Evolutionary conservation across 2,888 invertebrate species (phyloP), one percentile per base, ranked within the genome.

Genomic region (Eustalomyia histrio): DNA sequence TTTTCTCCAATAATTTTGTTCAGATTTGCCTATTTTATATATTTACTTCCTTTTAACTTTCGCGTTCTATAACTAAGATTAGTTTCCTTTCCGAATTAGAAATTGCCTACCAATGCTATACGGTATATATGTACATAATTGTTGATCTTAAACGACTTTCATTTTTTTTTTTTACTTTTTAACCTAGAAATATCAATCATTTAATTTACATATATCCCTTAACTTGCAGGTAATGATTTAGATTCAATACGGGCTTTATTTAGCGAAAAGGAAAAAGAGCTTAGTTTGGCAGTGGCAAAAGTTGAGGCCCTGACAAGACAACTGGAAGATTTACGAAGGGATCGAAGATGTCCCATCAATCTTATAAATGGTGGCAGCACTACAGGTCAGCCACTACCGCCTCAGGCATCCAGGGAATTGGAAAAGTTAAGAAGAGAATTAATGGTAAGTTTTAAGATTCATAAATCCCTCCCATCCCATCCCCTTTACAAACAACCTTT

Each of bases 231-330:
- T 87, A 96, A 97, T 89, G 99, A 99, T 92, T 93, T 99, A 91
- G 98, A 99, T 92, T 97, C 97, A 85, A 98, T 98, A 90, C 95
- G 97, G 87, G 96, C 97, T 83, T 93, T 98, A 80, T 99, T 98
- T 93, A 97, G 97, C 92, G 98, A 98, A 90, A 99, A 99, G 90
- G 99, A 99, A 90, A 98, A 98, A 91, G 98, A 99, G 91, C 92
- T 99, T 82, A 96, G 97, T 75, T 92, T 97, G 93, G 99, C 99
- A n/a, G 98, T 99, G 89, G 96, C 97, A 87, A 97, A 98, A 92
- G 99, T 99, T 88, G 98, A 99, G 89, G 97, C 98, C 91, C 92
- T 99, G 89, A 98, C 97, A 83, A 92, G 96, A 86, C 98, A 99
- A 92, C 92, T 99, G 84, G 99, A 99, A 90, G 97, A 98, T 88